Conservation (phyloP, 1,140 invertebrate species). For the Conus betulinus region DNA sequence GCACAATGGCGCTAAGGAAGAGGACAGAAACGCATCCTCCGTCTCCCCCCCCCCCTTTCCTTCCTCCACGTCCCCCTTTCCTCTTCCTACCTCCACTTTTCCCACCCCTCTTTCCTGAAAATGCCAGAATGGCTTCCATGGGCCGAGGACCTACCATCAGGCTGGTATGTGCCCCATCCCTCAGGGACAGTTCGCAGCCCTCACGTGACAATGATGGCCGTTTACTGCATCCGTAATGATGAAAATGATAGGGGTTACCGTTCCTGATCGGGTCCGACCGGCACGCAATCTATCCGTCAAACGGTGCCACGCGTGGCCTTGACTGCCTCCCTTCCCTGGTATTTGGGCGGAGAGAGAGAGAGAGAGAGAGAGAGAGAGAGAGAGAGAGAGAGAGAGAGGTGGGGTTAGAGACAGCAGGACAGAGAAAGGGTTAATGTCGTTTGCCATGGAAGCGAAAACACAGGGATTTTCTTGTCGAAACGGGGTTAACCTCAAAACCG, state of each 20-base stretch:
- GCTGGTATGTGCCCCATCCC: neutral
- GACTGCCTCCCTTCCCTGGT: neutral
- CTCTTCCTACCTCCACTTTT: too few relatives aligned
- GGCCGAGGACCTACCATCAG: neutral
- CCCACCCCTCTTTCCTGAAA: too few relatives aligned
- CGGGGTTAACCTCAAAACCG: neutral
- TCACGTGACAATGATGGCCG: constrained; percentile 9
- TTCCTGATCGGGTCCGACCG: neutral
- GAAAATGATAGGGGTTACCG: constrained; percentile 15
- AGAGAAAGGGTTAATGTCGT: neutral
- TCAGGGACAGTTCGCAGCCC: neutral
- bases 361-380: too few relatives aligned
- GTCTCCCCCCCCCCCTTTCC: too few relatives aligned
- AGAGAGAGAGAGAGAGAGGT: too few relatives aligned
- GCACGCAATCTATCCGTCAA: constrained; percentile 13
- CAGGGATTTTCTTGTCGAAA: neutral
- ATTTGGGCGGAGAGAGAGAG: neutral
- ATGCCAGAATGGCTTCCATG: neutral
- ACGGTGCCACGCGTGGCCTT: neutral
- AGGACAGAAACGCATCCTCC: too few relatives aligned
- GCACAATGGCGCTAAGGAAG: too few relatives aligned
- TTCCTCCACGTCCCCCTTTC: too few relatives aligned
- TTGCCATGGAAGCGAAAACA: neutral
- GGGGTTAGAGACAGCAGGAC: neutral
- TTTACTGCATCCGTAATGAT: constrained; percentile 22